phyloP scores from a whole-genome alignment of 2,888 invertebrate genomes.

The Linnaemya tessellans region DNA sequence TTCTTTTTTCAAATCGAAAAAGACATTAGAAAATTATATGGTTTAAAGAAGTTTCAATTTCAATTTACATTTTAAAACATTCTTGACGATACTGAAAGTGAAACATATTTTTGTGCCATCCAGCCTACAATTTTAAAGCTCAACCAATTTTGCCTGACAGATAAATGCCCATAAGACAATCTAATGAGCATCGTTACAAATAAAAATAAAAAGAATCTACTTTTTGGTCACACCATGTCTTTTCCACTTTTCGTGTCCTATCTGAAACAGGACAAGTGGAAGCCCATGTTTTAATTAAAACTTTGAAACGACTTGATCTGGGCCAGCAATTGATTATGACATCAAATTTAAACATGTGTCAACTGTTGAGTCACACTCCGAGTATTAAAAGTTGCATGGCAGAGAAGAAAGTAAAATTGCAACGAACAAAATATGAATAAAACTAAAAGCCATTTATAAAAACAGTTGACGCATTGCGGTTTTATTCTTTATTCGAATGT shows the following conservation, averaged over 20 bases:
- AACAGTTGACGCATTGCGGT: slow-evolving; percentile 72
- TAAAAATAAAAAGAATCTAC: no score
- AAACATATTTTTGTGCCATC: no score
- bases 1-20: not conserved
- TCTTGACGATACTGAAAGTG: no score
- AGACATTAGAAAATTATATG: not conserved
- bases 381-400: not conserved
- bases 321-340: slow-evolving; percentile 52
- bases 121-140: no score
- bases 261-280: not conserved
- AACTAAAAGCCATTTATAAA: slow-evolving; percentile 55
- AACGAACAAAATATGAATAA: slow-evolving; percentile 27
- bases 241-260: no score
- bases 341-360: slow-evolving; percentile 54
- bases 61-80: no score
- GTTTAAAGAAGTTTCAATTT: not conserved
- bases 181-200: no score
- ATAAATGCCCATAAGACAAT: no score
- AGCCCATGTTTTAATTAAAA: slow-evolving; percentile 20
- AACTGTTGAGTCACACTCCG: slow-evolving; percentile 40
- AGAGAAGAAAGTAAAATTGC: slow-evolving; percentile 11
- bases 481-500: slow-evolving; percentile 55
- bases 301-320: not conserved
- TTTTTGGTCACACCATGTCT: no score
- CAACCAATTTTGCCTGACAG: no score